These are phyloP conservation scores for Fregata magnificens DNA, from an alignment of 2,113 vertebrate species.

Conservation along the genomic window DNA sequence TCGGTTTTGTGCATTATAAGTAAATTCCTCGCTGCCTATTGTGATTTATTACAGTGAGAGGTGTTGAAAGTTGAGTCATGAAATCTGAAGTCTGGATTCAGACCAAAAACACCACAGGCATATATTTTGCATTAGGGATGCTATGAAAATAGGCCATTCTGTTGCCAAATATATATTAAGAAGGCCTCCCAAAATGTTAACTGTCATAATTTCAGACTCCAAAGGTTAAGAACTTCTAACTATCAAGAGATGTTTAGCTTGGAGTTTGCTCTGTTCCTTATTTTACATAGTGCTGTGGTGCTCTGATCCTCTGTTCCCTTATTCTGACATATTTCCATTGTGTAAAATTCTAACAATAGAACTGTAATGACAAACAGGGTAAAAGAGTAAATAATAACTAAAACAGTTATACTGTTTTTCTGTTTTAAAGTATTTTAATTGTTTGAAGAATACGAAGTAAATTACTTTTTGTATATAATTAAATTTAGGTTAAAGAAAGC, in stretches of 20 bases:
- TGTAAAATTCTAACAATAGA: background rate
- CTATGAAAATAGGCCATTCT: background rate
- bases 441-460: background rate
- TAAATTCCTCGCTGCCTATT: conserved; percentile 32
- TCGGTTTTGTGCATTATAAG: background rate
- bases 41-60: conserved; percentile 55
- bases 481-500: background rate
- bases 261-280: background rate
- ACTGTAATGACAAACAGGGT: background rate
- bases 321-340: background rate
- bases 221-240: conserved; percentile 31
- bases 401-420: background rate
- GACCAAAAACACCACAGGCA: conserved; percentile 47
- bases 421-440: background rate
- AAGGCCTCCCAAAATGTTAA: background rate
- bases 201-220: conserved; percentile 42
- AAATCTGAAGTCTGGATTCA: conserved; percentile 39
- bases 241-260: conserved; percentile 18
- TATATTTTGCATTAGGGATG: conserved; percentile 35
- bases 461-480: background rate
- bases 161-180: conserved; percentile 12
- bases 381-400: background rate
- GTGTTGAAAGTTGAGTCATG: conserved; percentile 55
- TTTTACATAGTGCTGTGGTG: background rate
- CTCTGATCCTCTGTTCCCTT: background rate